Percentiles rank a stretch among this genome's conserved stretches.
phyloP scores from a whole-genome alignment of 2,888 invertebrate species.

The Cephus sareptanus region DNA sequence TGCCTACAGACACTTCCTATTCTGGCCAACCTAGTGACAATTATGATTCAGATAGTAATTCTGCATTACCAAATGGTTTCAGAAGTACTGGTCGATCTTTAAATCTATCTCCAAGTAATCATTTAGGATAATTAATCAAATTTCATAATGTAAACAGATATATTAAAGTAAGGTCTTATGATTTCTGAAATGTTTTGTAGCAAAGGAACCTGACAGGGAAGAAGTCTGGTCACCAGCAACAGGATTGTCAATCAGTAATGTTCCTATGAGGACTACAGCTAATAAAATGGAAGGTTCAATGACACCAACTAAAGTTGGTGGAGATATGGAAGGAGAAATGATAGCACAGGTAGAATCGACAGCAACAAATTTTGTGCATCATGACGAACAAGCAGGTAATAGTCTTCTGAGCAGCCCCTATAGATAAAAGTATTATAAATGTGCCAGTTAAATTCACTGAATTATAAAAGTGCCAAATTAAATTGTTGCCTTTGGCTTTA shows the following conservation, averaged over 20 bases:
- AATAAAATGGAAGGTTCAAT: slow-evolving; percentile 8
- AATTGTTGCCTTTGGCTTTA: neutral
- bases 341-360: slow-evolving; percentile 19
- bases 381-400: slow-evolving; percentile 31
- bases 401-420: neutral
- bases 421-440: neutral
- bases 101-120: slow-evolving; percentile 41
- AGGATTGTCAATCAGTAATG: slow-evolving; percentile 8
- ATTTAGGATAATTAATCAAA: neutral
- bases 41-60: slow-evolving; percentile 42
- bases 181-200: neutral
- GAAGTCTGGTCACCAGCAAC: slow-evolving; percentile 16
- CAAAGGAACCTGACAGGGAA: slow-evolving; percentile 12
- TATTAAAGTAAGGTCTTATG: slow-evolving; percentile 1
- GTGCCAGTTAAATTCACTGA: neutral
- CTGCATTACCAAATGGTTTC: slow-evolving; percentile 40
- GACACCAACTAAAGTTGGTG: slow-evolving; percentile 14
- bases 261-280: neutral
- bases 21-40: slow-evolving; percentile 45
- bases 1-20: slow-evolving; percentile 37
- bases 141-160: slow-evolving; percentile 8
- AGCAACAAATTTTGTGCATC: slow-evolving; percentile 8
- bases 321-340: slow-evolving; percentile 22
- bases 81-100: slow-evolving; percentile 45
- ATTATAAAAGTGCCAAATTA: neutral